phyloP scores from a whole-genome alignment of 2,113 vertebrate genomes.

The Laticauda laticaudata region DNA sequence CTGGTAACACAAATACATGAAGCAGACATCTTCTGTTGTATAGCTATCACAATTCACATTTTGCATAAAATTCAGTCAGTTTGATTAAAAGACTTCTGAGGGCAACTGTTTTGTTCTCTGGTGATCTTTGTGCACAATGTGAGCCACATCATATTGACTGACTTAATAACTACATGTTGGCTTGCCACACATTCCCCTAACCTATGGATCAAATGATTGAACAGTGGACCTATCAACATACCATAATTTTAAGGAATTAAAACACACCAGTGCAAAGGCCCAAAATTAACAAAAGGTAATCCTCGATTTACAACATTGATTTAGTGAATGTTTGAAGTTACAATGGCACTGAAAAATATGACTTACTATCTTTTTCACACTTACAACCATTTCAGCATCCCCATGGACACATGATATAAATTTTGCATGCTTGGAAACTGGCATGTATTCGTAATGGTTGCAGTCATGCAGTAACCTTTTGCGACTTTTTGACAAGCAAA shows the following conservation, averaged over 20 bases:
- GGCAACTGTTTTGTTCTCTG: background rate
- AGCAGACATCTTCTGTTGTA: conserved; percentile 4
- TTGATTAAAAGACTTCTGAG: background rate
- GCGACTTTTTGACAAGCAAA: too few species aligned
- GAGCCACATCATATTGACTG: background rate
- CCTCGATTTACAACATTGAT: too few species aligned
- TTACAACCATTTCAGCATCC: too few species aligned
- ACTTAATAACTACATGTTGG: background rate
- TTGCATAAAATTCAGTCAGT: background rate
- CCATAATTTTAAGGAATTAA: too few species aligned
- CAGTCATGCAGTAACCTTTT: too few species aligned
- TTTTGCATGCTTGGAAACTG: too few species aligned
- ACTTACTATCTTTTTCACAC: too few species aligned
- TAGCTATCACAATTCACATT: background rate
- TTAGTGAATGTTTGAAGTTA: too few species aligned
- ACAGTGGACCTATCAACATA: background rate
- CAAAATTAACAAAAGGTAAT: background rate
- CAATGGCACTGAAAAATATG: too few species aligned
- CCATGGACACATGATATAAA: too few species aligned
- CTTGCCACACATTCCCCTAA: background rate
- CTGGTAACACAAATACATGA: conserved; percentile 14
- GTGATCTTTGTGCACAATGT: background rate
- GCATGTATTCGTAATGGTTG: too few species aligned
- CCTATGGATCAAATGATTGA: background rate
- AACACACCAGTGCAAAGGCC: background rate